Conservation (phyloP, 2,113 vertebrate genomes). For the Equus przewalskii region DNA sequence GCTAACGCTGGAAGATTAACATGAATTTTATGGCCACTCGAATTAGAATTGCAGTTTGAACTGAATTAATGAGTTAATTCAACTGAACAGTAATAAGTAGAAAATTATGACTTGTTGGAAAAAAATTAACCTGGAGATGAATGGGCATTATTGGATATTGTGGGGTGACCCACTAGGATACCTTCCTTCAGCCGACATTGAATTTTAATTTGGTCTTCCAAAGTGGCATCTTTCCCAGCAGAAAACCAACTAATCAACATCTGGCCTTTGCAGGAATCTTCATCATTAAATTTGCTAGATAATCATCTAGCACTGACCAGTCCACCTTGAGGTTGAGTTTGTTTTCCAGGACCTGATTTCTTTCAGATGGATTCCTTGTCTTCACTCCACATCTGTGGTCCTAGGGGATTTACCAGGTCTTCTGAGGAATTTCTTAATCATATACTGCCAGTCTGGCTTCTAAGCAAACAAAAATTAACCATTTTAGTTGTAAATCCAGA, state of each 20-base stretch:
- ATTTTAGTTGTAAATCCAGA: not conserved
- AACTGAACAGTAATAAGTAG: not conserved
- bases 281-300: not conserved
- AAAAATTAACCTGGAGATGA: not conserved
- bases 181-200: not conserved
- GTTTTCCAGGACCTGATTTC: not conserved
- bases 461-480: not conserved
- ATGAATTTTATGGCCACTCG: not conserved
- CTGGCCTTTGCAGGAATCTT: not conserved
- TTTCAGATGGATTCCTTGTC: not conserved
- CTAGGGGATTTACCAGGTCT: not conserved
- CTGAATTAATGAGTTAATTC: not conserved
- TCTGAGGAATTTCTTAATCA: not conserved
- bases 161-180: not conserved
- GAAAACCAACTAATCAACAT: not conserved
- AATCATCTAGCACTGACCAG: not conserved
- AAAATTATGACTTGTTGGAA: not conserved
- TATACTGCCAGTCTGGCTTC: not conserved
- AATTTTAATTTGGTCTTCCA: not conserved
- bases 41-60: not conserved
- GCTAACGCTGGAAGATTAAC: not conserved
- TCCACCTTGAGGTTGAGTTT: not conserved
- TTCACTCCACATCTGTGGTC: not conserved
- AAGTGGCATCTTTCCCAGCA: not conserved
- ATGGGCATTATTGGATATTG: not conserved